Conservation (phyloP, 2,888 invertebrate species). For the Mythimna loreyi region DNA sequence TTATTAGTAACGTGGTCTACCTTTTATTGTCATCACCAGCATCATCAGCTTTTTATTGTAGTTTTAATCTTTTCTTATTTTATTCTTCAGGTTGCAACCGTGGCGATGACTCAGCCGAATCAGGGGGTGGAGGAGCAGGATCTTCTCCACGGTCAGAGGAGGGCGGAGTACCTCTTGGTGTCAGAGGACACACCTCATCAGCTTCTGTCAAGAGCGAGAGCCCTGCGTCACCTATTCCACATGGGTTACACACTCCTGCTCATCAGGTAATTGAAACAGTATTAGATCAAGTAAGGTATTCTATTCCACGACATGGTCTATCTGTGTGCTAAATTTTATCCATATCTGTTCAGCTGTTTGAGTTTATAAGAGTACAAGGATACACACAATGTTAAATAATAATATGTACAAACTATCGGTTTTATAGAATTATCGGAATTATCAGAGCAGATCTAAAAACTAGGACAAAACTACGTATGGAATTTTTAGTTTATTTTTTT, state of each 20-base stretch:
- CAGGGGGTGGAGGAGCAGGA: conserved; percentile 90
- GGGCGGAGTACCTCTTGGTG: conserved; percentile 89
- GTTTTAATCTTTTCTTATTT: neutral
- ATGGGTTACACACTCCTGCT: conserved; percentile 83
- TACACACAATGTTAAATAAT: too few relatives aligned
- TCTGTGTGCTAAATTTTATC: too few relatives aligned
- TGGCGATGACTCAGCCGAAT: conserved; percentile 91
- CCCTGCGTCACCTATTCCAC: conserved; percentile 88
- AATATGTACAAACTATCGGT: too few relatives aligned
- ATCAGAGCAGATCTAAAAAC: too few relatives aligned
- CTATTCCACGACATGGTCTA: too few relatives aligned
- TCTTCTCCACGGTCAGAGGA: conserved; percentile 89
- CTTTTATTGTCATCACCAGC: too few relatives aligned
- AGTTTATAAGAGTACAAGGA: too few relatives aligned
- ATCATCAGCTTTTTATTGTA: neutral
- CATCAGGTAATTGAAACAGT: conserved; percentile 81
- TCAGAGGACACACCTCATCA: conserved; percentile 96
- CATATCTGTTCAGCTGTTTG: too few relatives aligned
- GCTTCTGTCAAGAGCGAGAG: conserved; percentile 97
- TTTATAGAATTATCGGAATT: too few relatives aligned
- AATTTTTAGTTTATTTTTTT: too few relatives aligned
- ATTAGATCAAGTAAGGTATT: neutral
- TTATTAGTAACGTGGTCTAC: too few relatives aligned
- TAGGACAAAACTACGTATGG: too few relatives aligned
- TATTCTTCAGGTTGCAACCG: conserved; percentile 88